Conservation (phyloP, 2,113 vertebrate species). For the Rousettus leschenaultii region DNA sequence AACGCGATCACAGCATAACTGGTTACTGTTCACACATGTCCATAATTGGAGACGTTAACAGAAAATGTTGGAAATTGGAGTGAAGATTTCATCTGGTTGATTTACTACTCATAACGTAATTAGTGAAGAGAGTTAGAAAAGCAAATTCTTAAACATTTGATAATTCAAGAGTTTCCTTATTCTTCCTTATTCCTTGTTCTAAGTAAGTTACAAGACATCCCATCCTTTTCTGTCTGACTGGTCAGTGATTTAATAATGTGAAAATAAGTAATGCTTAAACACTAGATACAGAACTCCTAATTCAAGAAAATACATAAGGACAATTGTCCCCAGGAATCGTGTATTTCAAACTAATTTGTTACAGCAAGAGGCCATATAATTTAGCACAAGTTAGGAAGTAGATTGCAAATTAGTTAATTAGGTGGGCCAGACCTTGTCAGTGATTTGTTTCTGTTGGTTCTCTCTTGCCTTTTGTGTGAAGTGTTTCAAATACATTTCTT, state of each 20-base stretch:
- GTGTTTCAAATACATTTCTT: neutral
- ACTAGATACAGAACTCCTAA: neutral
- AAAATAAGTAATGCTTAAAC: neutral
- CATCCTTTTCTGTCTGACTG: neutral
- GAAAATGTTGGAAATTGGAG: neutral
- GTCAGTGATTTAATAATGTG: neutral
- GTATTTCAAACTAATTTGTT: neutral
- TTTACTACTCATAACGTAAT: neutral
- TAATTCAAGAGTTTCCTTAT: neutral
- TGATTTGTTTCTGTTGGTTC: neutral
- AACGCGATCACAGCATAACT: neutral
- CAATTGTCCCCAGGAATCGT: neutral
- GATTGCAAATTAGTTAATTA: neutral
- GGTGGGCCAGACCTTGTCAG: neutral
- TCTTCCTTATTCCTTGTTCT: neutral
- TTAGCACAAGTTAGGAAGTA: neutral
- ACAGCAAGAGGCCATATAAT: neutral
- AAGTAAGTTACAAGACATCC: neutral
- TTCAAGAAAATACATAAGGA: neutral
- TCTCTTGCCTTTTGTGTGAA: neutral
- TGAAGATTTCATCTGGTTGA: neutral
- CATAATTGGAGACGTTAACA: neutral
- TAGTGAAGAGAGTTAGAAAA: neutral
- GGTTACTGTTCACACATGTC: neutral
- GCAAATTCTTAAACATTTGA: neutral